Conservation (phyloP, 2,113 vertebrate genomes). For the Pachyramphus minor region DNA sequence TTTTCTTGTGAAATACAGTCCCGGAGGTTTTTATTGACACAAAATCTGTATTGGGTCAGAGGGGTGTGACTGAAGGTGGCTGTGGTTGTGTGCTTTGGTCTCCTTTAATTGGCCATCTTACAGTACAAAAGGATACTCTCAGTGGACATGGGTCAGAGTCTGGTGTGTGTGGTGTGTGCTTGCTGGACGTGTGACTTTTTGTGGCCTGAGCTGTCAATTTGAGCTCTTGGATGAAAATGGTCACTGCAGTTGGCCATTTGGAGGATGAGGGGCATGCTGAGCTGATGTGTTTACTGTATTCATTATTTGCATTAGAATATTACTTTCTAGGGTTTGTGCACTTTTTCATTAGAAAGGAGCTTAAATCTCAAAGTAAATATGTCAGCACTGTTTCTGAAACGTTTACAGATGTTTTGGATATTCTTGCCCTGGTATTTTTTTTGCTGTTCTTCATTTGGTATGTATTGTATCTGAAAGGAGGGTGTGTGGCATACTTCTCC, state of each 20-base stretch:
- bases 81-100: not conserved
- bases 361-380: not conserved
- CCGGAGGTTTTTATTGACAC: not conserved
- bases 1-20: not conserved
- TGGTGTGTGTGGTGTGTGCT: not conserved
- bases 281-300: not conserved
- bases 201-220: not conserved
- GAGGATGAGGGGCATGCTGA: not conserved
- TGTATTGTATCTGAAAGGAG: not conserved
- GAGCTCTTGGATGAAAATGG: not conserved
- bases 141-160: not conserved
- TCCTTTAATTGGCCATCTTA: rapidly evolving
- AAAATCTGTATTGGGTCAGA: not conserved
- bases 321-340: not conserved
- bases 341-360: not conserved
- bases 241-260: not conserved
- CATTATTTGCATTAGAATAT: not conserved
- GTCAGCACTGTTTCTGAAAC: not conserved
- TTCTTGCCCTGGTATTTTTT: not conserved
- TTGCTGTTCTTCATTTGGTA: not conserved
- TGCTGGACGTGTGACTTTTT: rapidly evolving
- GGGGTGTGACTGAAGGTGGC: not conserved
- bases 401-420: not conserved
- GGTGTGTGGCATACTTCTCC: not conserved
- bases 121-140: not conserved